Evolutionary conservation across 2,797 vertebrate genomes (phyloP).

Genomic region (Anabacerthia variegaticeps): DNA sequence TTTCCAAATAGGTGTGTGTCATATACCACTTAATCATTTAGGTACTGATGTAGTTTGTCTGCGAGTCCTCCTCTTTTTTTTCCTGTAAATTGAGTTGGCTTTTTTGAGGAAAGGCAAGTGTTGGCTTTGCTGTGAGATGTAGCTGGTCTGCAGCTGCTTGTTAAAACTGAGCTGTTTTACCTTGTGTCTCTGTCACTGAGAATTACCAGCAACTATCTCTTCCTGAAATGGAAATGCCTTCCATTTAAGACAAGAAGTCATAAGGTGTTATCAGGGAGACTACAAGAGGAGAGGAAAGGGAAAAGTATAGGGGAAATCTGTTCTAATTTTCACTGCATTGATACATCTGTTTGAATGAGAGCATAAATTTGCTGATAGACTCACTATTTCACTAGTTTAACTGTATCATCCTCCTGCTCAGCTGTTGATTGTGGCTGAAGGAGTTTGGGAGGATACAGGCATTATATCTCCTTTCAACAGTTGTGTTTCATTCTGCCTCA

Average conservation of each 20-base stretch:
- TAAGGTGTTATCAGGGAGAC: neutral
- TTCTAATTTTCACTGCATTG: neutral
- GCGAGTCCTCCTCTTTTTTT: neutral
- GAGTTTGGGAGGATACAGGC: neutral
- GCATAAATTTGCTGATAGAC: neutral
- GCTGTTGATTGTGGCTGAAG: neutral
- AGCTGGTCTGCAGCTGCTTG: neutral
- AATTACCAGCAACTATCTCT: neutral
- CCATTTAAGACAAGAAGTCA: neutral
- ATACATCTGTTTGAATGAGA: neutral
- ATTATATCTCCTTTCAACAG: neutral
- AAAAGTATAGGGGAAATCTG: neutral
- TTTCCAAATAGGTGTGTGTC: slow-evolving; percentile 24
- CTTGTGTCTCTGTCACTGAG: neutral
- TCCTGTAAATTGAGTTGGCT: neutral
- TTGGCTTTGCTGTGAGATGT: neutral
- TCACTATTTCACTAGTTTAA: neutral
- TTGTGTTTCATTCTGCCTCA: neutral
- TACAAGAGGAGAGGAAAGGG: neutral
- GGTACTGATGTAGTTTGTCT: neutral
- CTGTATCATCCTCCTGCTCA: neutral
- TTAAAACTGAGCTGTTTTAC: neutral
- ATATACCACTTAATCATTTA: slow-evolving; percentile 13
- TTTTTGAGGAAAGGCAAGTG: neutral
- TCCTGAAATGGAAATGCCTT: neutral